Evolutionary conservation across 2,888 invertebrate species (phyloP).

Genomic region (Phragmatobia fuliginosa): DNA sequence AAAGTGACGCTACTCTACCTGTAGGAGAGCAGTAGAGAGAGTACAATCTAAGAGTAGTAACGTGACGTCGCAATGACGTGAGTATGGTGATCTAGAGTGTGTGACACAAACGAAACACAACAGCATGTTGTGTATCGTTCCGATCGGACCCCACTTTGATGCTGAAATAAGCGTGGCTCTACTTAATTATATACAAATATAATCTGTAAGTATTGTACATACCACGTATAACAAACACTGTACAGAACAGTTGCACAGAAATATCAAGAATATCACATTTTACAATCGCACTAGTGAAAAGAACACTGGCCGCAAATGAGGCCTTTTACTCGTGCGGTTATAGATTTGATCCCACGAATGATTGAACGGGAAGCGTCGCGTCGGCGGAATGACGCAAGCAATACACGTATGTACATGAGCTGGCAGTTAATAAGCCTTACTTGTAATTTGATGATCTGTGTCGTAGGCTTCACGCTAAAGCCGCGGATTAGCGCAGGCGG

Average conservation of each 20-base stretch:
- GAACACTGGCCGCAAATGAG: background rate
- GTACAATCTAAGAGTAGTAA: too few species aligned
- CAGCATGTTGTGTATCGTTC: too few species aligned
- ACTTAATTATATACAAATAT: background rate
- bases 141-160: too few species aligned
- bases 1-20: too few species aligned
- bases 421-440: constrained; percentile 46
- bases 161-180: too few species aligned
- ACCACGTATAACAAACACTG: too few species aligned
- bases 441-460: constrained; percentile 46
- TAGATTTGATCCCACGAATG: background rate
- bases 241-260: background rate
- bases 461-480: constrained; percentile 40
- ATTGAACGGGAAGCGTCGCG: background rate
- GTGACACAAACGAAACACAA: too few species aligned
- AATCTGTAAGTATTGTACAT: background rate
- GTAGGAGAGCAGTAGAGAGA: too few species aligned
- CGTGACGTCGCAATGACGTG: too few species aligned
- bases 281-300: background rate
- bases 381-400: background rate
- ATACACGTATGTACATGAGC: too few species aligned
- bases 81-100: too few species aligned
- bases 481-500: constrained; percentile 15
- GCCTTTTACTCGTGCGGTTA: constrained; percentile 20
- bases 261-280: background rate